Conservation (phyloP, 2,888 invertebrate species). For the Perdita meconis region DNA sequence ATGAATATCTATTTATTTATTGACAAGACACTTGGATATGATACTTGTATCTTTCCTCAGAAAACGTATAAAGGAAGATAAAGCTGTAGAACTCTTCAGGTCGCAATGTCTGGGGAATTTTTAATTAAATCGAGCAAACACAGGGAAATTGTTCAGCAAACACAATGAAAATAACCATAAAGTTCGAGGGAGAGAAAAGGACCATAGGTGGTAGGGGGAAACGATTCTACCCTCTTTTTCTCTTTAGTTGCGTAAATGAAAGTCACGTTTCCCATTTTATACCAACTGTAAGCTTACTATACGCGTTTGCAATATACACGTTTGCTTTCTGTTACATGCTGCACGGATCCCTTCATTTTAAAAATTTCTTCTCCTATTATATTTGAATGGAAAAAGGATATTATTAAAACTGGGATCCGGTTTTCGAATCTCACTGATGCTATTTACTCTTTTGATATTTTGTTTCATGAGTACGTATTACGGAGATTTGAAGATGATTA, state of each 20-base stretch:
- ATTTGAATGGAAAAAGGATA: neutral
- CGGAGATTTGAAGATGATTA: too few relatives aligned
- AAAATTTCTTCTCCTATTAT: slow-evolving; percentile 4
- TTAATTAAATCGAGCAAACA: slow-evolving; percentile 52
- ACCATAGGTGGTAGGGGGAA: neutral
- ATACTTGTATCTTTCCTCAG: slow-evolving; percentile 1
- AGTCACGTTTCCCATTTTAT: slow-evolving; percentile 53
- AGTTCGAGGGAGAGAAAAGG: slow-evolving; percentile 8
- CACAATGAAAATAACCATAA: slow-evolving; percentile 38
- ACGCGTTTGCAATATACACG: slow-evolving; percentile 25
- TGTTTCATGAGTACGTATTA: too few relatives aligned
- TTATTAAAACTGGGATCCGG: neutral
- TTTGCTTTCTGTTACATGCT: slow-evolving; percentile 23
- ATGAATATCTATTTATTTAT: neutral
- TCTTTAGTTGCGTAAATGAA: slow-evolving; percentile 22
- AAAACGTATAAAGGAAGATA: slow-evolving; percentile 10
- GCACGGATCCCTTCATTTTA: neutral
- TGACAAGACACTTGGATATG: neutral
- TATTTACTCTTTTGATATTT: neutral
- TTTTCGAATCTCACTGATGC: neutral
- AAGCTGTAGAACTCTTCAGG: slow-evolving; percentile 32
- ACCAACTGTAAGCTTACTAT: slow-evolving; percentile 31
- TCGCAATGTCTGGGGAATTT: slow-evolving; percentile 25
- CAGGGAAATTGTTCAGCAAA: slow-evolving; percentile 44
- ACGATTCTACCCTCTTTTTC: slow-evolving; percentile 25